Conservation (phyloP, 1,140 invertebrate genomes). For the Trichonephila clavata region DNA sequence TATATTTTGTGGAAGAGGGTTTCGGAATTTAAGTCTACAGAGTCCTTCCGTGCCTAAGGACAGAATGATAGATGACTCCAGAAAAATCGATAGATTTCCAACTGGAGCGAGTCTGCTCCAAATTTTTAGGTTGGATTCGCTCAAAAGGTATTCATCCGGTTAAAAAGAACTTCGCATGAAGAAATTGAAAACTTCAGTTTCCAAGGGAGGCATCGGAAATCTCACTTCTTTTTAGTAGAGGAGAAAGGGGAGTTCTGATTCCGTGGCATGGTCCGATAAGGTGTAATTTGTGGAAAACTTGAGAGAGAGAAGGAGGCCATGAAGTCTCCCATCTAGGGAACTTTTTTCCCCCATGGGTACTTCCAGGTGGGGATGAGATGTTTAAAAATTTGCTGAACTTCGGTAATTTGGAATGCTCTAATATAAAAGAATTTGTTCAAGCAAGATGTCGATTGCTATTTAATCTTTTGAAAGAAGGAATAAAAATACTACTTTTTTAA, state of each 20-base stretch:
- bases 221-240: slow-evolving; percentile 16
- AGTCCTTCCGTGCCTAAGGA: slow-evolving; percentile 22
- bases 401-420: not conserved
- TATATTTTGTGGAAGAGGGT: not conserved
- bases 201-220: slow-evolving; percentile 9
- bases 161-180: slow-evolving; percentile 43
- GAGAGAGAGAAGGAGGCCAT: not conserved
- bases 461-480: too few relatives aligned
- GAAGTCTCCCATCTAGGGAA: not conserved
- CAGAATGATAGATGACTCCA: slow-evolving; percentile 45
- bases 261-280: slow-evolving; percentile 26
- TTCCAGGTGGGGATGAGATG: not conserved
- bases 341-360: not conserved
- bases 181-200: slow-evolving; percentile 41
- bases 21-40: slow-evolving; percentile 29
- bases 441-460: too few relatives aligned
- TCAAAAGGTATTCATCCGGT: slow-evolving; percentile 29
- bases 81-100: slow-evolving; percentile 39
- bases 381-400: not conserved
- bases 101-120: slow-evolving; percentile 39
- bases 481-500: too few relatives aligned
- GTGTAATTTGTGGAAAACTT: slow-evolving; percentile 45
- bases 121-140: slow-evolving; percentile 48
- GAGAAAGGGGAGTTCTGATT: slow-evolving; percentile 23
- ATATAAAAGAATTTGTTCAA: not conserved